Base-by-base conservation (phyloP, 2,888 invertebrate genomes). In the Sesia bembeciformis region DNA sequence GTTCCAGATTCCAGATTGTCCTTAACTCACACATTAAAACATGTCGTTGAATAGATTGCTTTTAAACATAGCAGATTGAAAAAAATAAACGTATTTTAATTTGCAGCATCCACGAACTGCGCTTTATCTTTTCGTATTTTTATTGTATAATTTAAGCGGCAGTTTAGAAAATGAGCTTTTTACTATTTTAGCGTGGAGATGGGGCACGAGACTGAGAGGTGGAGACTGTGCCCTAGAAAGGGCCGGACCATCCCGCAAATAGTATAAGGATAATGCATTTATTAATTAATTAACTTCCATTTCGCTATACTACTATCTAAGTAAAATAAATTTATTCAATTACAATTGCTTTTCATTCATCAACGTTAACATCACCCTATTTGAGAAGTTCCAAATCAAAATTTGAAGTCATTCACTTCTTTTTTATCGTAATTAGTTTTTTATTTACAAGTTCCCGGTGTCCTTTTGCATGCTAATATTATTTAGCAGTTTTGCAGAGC, bases 401-500 rank as follows among this genome's bases (percentile, higher is more conserved):
- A 78, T 76, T 68, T 70, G 57, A 65, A 63, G 87, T 88, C 88
- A 87, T 89, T 89, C 88, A 89, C 88, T 89, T 89, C 88, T 88
- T 84, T 84, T 85, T 77, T 62, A 65, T 51, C 49, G 40, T 62
- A 40, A n/a, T 52, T 40, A 40, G 40, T 8, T 52, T 52, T 50
- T 50, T 6, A 39, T 50, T 3, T 6, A 50, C 50, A 39, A 38
- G 4, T 0, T 50, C 39, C 23, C 68, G 74, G 79, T 82, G 81
- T 84, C 83, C 81, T 72, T 81, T 82, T 86, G 87, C 88, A 87
- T 88, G 87, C 77, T 85, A 80, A 76, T 75, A 68, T 50, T 39
- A 6, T 49, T 23, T 23, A 23, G 23, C 23, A 23, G 23, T 23
- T 23, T 23, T 23, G 23, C 23, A 23, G 23, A 23, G 23, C 23